phyloP scores from a whole-genome alignment of 2,113 vertebrate genomes.

The Balaeniceps rex region DNA sequence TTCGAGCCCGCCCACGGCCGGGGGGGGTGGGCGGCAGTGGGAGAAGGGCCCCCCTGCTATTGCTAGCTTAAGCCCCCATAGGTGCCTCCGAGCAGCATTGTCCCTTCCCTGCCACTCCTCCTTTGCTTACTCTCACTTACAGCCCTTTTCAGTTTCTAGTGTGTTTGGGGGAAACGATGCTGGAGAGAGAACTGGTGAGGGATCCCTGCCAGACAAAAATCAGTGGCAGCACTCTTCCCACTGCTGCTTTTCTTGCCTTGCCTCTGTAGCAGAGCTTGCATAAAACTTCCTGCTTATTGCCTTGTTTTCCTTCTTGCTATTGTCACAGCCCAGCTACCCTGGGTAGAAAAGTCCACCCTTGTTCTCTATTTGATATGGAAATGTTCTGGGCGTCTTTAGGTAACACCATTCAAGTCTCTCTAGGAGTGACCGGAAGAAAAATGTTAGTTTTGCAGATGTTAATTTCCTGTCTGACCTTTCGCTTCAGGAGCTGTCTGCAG shows the following conservation, averaged over 20 bases:
- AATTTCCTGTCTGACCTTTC: background rate
- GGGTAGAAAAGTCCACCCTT: background rate
- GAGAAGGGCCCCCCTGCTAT: accelerated
- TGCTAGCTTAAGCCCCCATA: background rate
- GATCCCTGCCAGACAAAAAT: background rate
- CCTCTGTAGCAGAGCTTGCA: background rate
- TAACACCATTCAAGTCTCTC: background rate
- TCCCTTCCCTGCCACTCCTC: background rate
- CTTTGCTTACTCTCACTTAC: too few relatives aligned
- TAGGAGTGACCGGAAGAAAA: background rate
- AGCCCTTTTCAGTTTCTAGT: background rate
- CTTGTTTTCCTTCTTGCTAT: background rate
- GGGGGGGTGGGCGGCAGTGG: background rate
- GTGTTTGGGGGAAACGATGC: background rate
- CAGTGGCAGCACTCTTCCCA: background rate
- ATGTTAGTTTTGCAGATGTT: background rate
- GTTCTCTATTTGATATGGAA: background rate
- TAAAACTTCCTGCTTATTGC: background rate
- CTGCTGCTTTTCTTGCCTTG: background rate
- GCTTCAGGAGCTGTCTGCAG: background rate
- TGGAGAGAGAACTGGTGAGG: background rate
- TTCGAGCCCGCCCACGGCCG: slow-evolving; percentile 18
- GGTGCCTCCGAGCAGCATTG: background rate
- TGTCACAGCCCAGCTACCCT: too few relatives aligned
- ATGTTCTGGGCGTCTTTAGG: background rate